A percentile compares a stretch with the other conserved stretches of the same genome.
phyloP scores from a whole-genome alignment of 2,797 vertebrate species.

The Xiphophorus birchmanni region DNA sequence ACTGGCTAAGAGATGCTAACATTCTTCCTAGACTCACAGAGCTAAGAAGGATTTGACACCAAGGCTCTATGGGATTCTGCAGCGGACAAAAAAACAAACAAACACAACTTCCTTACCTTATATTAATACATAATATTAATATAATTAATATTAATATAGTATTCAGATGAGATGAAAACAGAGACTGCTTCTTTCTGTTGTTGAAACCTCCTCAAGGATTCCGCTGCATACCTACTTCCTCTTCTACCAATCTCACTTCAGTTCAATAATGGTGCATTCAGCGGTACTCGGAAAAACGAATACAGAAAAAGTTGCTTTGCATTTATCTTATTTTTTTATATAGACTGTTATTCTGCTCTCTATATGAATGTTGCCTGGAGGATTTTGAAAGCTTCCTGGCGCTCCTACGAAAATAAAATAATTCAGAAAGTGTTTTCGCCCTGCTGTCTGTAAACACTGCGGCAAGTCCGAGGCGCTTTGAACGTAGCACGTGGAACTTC shows the following conservation, averaged over 20 bases:
- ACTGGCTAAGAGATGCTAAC: slow-evolving; percentile 38
- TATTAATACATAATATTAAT: fast-evolving
- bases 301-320: neutral
- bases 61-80: neutral
- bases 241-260: neutral
- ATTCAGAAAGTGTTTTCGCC: neutral
- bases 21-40: neutral
- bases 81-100: neutral
- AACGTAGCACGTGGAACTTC: neutral
- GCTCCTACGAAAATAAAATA: neutral
- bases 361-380: neutral
- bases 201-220: slow-evolving; percentile 2
- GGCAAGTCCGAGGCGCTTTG: neutral
- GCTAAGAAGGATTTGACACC: neutral
- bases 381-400: neutral
- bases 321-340: neutral
- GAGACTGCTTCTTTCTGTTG: neutral
- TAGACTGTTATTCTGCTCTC: neutral
- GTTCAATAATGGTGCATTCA: slow-evolving; percentile 10
- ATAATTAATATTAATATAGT: too few species aligned
- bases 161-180: too few species aligned
- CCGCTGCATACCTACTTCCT: neutral
- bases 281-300: fast-evolving
- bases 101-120: neutral
- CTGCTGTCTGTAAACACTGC: neutral